Conservation (phyloP, 1,140 invertebrate species). For the Megalonaias nervosa region DNA sequence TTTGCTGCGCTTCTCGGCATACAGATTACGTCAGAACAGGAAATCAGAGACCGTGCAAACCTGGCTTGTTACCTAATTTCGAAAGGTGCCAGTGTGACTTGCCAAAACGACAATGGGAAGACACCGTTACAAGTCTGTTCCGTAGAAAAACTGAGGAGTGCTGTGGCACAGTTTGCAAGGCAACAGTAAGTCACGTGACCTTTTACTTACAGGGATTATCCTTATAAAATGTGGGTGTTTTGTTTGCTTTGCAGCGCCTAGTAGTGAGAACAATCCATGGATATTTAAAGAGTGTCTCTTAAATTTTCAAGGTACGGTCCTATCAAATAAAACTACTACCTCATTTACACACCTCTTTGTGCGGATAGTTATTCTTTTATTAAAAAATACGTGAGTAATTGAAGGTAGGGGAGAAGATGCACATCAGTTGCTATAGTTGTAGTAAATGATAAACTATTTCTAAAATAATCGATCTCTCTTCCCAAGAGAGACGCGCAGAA, state of each 20-base stretch:
- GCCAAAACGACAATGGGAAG: conserved; percentile 29
- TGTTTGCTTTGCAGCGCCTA: neutral
- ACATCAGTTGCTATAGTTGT: no score
- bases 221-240: neutral
- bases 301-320: neutral
- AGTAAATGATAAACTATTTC: no score
- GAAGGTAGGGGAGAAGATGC: no score
- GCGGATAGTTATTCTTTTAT: no score
- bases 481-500: no score
- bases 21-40: no score
- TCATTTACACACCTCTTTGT: no score
- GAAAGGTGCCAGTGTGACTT: conserved; percentile 26
- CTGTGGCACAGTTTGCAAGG: conserved; percentile 30
- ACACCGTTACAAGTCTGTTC: conserved; percentile 33
- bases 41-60: conserved; percentile 14
- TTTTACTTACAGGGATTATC: neutral
- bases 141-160: conserved; percentile 33
- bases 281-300: neutral
- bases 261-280: neutral
- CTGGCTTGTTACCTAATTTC: conserved; percentile 40
- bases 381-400: no score
- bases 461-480: no score
- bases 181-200: conserved; percentile 26
- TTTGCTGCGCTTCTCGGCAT: no score
- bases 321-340: no score